Conservation (phyloP, 2,888 invertebrate species). For the Scrobipalpa atriplicella region DNA sequence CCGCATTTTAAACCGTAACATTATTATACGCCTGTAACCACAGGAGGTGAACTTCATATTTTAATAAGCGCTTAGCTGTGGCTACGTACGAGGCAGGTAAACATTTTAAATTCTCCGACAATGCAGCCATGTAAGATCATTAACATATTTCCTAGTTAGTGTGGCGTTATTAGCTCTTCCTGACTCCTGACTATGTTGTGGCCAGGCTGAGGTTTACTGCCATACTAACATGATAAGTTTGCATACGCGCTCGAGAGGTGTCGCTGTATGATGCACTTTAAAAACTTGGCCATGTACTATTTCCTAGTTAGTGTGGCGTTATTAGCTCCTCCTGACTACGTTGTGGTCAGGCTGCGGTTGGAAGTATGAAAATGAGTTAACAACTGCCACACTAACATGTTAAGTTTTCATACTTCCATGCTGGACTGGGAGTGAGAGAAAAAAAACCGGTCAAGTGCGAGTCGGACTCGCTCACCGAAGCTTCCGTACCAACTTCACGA, state of each 20-base stretch:
- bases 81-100: constrained; percentile 25
- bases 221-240: too few relatives aligned
- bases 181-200: too few relatives aligned
- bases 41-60: constrained; percentile 34
- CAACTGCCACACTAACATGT: too few relatives aligned
- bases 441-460: too few relatives aligned
- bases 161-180: too few relatives aligned
- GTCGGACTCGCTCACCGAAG: too few relatives aligned
- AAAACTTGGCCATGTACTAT: too few relatives aligned
- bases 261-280: too few relatives aligned
- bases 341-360: constrained; percentile 9
- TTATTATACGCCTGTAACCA: constrained; percentile 27
- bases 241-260: too few relatives aligned
- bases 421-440: too few relatives aligned
- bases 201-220: background rate
- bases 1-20: background rate
- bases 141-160: constrained; percentile 29
- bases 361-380: background rate
- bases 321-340: constrained; percentile 27
- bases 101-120: constrained; percentile 27
- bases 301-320: constrained; percentile 8
- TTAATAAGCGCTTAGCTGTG: constrained; percentile 34
- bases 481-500: too few relatives aligned
- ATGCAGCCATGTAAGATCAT: constrained; percentile 30
- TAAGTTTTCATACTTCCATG: too few relatives aligned